Conservation (phyloP, 1,140 invertebrate species). For the Paraescarpia echinospica region DNA sequence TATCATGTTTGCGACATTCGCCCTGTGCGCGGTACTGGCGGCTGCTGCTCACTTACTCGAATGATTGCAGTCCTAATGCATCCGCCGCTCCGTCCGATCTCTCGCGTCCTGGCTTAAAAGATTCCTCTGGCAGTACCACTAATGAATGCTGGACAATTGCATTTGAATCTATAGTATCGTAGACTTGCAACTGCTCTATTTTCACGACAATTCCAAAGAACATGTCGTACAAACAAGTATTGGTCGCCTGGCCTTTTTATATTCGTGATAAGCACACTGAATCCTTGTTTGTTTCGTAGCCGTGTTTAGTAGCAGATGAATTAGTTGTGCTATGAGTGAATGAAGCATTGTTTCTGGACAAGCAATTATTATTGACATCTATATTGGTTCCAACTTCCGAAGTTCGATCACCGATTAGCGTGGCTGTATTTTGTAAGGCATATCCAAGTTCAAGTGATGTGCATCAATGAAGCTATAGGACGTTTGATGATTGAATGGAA, state of each 20-base stretch:
- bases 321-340: neutral
- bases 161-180: neutral
- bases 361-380: neutral
- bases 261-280: neutral
- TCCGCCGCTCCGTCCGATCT: no score
- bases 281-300: neutral
- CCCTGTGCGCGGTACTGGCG: neutral
- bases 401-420: neutral
- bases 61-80: neutral
- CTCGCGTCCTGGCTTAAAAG: no score
- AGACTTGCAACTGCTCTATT: neutral
- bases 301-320: neutral
- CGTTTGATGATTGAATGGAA: neutral
- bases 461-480: neutral
- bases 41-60: neutral
- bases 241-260: neutral
- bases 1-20: neutral
- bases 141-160: no score
- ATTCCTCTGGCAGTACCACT: no score
- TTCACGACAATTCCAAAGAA: neutral
- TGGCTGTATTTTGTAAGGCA: neutral
- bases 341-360: neutral
- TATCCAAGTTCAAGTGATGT: neutral
- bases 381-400: neutral
- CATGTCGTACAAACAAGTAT: neutral